A percentile compares a stretch with the other conserved stretches of the same genome.
Evolutionary conservation across 2,113 vertebrate species (phyloP).

Genomic region (Rhipidura dahli): DNA sequence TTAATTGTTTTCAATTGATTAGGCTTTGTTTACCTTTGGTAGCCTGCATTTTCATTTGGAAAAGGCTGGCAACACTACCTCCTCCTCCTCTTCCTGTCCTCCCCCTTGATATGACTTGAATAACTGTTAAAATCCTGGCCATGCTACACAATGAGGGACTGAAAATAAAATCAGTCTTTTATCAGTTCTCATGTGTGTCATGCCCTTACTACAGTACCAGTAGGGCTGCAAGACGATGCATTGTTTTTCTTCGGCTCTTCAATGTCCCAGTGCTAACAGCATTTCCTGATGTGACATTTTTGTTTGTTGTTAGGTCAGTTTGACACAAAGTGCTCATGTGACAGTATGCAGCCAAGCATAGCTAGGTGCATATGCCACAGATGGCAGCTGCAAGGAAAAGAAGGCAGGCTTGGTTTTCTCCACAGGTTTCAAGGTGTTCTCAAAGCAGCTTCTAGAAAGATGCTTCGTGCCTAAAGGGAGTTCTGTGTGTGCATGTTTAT

Average conservation of each 20-base stretch:
- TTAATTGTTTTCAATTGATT: background rate
- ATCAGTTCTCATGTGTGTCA: background rate
- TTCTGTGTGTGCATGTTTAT: background rate
- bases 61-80: background rate
- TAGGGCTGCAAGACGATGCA: background rate
- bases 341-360: conserved; percentile 14
- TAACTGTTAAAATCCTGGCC: background rate
- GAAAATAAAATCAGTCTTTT: background rate
- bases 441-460: background rate
- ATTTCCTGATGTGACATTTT: conserved; percentile 11
- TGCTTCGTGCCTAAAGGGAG: background rate
- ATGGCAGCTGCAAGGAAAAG: conserved; percentile 18
- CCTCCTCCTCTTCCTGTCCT: background rate
- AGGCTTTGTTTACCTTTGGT: background rate
- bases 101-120: background rate
- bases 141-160: background rate
- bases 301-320: conserved; percentile 37
- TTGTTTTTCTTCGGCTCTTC: conserved; percentile 19
- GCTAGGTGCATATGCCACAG: background rate
- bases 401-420: conserved; percentile 2
- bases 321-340: conserved; percentile 6
- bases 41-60: background rate
- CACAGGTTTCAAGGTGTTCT: conserved; percentile 7
- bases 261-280: background rate
- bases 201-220: background rate